phyloP scores from a whole-genome alignment of 35 echinoderm and acorn worm genomes.

The Patiria miniata region DNA sequence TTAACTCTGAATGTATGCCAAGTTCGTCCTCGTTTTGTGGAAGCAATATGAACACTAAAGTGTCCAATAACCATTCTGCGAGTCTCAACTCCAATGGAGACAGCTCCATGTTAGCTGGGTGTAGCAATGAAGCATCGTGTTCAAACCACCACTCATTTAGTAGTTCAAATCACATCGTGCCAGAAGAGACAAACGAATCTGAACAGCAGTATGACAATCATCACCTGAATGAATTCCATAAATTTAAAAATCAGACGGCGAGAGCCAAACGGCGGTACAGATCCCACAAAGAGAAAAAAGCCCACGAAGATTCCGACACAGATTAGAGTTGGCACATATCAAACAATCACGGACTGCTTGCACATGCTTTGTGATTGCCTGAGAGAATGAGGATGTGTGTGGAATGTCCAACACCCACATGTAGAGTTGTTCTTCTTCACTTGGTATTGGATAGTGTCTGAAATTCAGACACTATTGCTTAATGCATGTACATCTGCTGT shows the following conservation, averaged over 20 bases:
- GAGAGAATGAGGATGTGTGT: too few species aligned
- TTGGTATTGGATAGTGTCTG: too few species aligned
- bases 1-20: not conserved
- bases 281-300: not conserved
- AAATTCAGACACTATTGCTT: too few species aligned
- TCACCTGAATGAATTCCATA: not conserved
- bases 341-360: too few species aligned
- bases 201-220: not conserved
- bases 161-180: not conserved
- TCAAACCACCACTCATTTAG: too few species aligned
- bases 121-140: not conserved
- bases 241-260: conserved; percentile 17
- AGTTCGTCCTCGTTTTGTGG: not conserved
- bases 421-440: too few species aligned
- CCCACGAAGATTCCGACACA: not conserved
- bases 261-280: conserved; percentile 30
- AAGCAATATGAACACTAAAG: not conserved
- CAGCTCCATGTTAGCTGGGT: not conserved
- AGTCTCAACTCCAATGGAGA: not conserved
- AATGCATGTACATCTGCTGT: too few species aligned
- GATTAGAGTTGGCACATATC: not conserved
- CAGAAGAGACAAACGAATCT: not conserved
- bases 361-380: too few species aligned
- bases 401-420: too few species aligned
- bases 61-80: not conserved